phyloP scores from a whole-genome alignment of 2,113 vertebrate genomes.

The human region GRCh38 chrX:6552001-6552500 shows the following conservation, averaged over 20 bases:
- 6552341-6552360: accelerated
- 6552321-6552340: accelerated
- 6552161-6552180: background rate
- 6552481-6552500: background rate
- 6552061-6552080: background rate
- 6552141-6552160: background rate
- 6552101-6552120: too few species aligned
- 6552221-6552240: too few species aligned
- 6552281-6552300: accelerated
- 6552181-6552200: background rate
- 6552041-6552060: background rate
- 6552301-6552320: background rate
- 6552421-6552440: background rate
- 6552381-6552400: background rate
- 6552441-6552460: background rate
- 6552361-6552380: accelerated
- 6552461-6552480: background rate
- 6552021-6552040: background rate
- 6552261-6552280: background rate
- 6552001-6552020: background rate
- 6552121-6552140: background rate
- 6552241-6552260: accelerated
- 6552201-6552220: accelerated
- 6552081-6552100: background rate
- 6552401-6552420: background rate